Percentiles rank a stretch among this genome's conserved stretches.
Conservation (phyloP, 2,113 vertebrate species). For the Sciurus niger region DNA sequence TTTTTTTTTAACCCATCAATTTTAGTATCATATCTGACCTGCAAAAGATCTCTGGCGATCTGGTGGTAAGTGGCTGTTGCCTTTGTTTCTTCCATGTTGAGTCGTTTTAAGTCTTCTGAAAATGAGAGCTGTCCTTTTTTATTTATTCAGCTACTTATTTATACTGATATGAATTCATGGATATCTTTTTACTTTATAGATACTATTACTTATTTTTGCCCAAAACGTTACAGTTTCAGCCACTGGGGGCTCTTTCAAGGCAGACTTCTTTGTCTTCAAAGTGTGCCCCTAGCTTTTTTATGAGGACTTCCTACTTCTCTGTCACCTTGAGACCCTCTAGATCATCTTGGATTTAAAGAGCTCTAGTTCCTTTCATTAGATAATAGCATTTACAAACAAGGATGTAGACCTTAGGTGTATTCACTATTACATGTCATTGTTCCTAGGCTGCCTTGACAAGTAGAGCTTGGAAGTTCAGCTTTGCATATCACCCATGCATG, state of each 20-base stretch:
- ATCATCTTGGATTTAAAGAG: neutral
- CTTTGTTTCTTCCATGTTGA: neutral
- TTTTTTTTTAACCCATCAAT: neutral
- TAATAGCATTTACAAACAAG: slow-evolving; percentile 13
- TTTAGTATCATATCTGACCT: neutral
- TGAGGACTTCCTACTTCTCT: neutral
- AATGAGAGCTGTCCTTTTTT: neutral
- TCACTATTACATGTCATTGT: neutral
- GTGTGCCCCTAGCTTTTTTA: neutral
- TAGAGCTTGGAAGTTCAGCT: neutral
- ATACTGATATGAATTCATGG: neutral
- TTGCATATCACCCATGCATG: neutral
- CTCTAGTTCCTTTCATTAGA: neutral
- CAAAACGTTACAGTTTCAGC: neutral
- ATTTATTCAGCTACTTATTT: slow-evolving; percentile 10
- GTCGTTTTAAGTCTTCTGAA: slow-evolving; percentile 34
- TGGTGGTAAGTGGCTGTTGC: neutral
- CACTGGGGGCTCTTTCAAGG: neutral
- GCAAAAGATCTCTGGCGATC: neutral
- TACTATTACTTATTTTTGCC: neutral
- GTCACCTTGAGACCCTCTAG: neutral
- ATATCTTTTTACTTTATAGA: neutral
- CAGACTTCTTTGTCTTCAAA: neutral
- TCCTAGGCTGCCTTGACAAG: neutral
- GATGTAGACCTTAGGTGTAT: neutral